Evolutionary conservation across 92 coral and sea anemone genomes (phyloP), one percentile per base, ranked within the genome.

Genomic region (Zoanthus solanderi): DNA sequence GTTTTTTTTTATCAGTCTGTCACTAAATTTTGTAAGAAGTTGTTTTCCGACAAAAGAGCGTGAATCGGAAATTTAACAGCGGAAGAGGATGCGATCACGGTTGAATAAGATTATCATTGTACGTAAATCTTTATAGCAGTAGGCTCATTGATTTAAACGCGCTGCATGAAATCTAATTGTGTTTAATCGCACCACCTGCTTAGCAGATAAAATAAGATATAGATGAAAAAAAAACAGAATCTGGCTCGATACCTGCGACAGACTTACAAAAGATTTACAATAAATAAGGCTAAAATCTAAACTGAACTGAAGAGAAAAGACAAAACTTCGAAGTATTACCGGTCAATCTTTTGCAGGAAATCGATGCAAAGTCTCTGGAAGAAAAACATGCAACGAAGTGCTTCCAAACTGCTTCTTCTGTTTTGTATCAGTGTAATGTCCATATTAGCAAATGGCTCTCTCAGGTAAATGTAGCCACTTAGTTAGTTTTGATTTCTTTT

Each of bases 381-480:
- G 30, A 7, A 28, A 77, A 15, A 23, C 6, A 53, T 77, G 82
- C 50, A 53, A 77, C 29, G 82, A 54, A 8, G 7, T 77, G 67
- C 61, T 17, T 77, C 46, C 0, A 52, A 18, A 23, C 58, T 58
- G 4, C 74, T 45, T 34, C 45, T 47, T 13, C 45, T 28, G 12
- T 45, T 81, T 18, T 81, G 17, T 47, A 14, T 47, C 37, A 48
- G 30, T 30, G 46, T 81, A 54, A 81, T 46, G 75, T 47, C 31
- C 57, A 46, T 60, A 46, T 12, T 81, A 28, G n/a, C 85, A n/a
- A 50, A 65, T 45, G 8, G 85, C 10, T 13, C 52, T 30, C 53
- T 65, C 61, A 81, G 85, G 85, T 81, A 81, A 63, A 50, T 28
- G 14, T 67, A 0, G 65, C 10, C 11, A 18, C 14, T 79, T 31